Evolutionary conservation across 2,888 invertebrate species (phyloP).

Genomic region (Strigamia transsilvanica): DNA sequence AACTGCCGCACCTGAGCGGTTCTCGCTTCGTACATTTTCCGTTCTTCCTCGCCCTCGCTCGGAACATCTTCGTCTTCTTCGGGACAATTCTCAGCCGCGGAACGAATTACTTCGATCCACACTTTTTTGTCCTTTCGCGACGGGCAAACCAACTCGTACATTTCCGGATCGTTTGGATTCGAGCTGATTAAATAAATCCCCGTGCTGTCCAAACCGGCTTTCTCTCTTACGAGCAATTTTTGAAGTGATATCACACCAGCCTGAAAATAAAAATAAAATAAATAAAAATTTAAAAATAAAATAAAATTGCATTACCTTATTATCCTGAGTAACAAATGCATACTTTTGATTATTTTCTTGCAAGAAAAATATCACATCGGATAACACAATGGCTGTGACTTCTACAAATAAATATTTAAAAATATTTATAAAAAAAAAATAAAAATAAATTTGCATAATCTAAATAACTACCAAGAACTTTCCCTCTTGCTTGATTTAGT

Average conservation of each 20-base stretch:
- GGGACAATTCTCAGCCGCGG: constrained; percentile 85
- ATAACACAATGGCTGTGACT: constrained; percentile 86
- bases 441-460: not conserved
- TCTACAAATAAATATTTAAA: constrained; percentile 66
- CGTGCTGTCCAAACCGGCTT: constrained; percentile 83
- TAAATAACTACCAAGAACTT: constrained; percentile 71
- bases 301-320: constrained; percentile 73
- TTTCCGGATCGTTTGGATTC: constrained; percentile 89
- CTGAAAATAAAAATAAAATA: constrained; percentile 65
- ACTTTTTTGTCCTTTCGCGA: constrained; percentile 88
- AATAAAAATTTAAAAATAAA: not conserved
- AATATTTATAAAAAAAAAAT: constrained; percentile 52
- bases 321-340: constrained; percentile 83
- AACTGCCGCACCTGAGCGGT: constrained; percentile 82
- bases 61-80: constrained; percentile 78
- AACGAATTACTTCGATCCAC: constrained; percentile 88
- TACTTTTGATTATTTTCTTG: constrained; percentile 93
- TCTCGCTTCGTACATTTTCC: constrained; percentile 77
- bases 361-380: constrained; percentile 90
- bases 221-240: constrained; percentile 90
- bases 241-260: constrained; percentile 92
- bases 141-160: constrained; percentile 89
- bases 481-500: constrained; percentile 88
- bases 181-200: constrained; percentile 93
- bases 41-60: constrained; percentile 78